Conservation (phyloP, 1,140 invertebrate species). For the Ips nitidus region DNA sequence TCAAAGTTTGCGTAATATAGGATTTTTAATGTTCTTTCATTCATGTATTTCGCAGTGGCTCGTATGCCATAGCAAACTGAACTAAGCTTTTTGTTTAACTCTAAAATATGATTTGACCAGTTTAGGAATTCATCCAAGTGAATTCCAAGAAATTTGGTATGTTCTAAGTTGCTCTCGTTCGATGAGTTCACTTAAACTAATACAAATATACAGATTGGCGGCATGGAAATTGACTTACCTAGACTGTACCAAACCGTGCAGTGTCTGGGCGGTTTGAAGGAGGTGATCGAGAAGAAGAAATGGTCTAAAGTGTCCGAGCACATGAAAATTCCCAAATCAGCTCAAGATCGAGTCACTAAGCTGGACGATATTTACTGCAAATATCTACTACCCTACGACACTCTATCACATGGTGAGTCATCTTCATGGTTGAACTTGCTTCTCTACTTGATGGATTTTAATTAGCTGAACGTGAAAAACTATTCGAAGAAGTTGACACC, state of each 20-base stretch:
- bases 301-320: constrained; percentile 88
- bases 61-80: no score
- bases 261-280: constrained; percentile 81
- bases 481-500: constrained; percentile 74
- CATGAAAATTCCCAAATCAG: constrained; percentile 81
- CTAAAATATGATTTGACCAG: no score
- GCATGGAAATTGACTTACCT: constrained; percentile 87
- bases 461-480: constrained; percentile 68
- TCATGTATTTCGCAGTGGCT: no score
- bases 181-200: no score
- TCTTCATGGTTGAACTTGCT: neutral
- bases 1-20: no score
- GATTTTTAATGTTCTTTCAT: no score
- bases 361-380: constrained; percentile 92
- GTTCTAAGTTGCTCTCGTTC: constrained; percentile 6
- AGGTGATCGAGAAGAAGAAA: constrained; percentile 87
- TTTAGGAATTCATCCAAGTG: no score
- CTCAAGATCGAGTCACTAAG: constrained; percentile 81
- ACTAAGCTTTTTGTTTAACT: no score
- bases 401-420: constrained; percentile 67
- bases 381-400: constrained; percentile 90
- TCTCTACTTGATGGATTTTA: no score
- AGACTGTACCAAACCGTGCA: constrained; percentile 85
- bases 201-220: constrained; percentile 66
- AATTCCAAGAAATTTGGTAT: no score